These are phyloP conservation scores for Philaenus spumarius DNA, from an alignment of 1,140 invertebrate species.

Conservation along the genomic window DNA sequence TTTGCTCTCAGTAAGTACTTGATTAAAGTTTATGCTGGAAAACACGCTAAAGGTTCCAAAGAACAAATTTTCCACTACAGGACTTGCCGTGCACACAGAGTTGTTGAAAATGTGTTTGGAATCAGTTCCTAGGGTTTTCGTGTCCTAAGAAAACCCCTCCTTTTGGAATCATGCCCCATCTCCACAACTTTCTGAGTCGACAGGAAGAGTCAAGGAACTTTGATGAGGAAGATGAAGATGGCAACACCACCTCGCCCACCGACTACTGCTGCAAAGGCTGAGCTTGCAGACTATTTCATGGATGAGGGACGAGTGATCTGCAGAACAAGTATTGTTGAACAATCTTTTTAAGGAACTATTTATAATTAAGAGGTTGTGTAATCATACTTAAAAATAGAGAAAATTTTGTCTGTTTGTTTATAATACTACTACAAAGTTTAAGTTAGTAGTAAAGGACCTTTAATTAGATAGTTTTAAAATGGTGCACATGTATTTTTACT, in stretches of 20 bases:
- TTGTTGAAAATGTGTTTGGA: too few species aligned
- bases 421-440: too few species aligned
- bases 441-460: too few species aligned
- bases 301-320: background rate
- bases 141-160: conserved; percentile 36
- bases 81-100: conserved; percentile 34
- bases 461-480: too few species aligned
- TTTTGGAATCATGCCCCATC: conserved; percentile 26
- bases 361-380: too few species aligned
- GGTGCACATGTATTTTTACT: too few species aligned
- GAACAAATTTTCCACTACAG: conserved; percentile 39
- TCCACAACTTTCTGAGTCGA: conserved; percentile 20
- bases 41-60: conserved; percentile 38
- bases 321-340: background rate
- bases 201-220: background rate
- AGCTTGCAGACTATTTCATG: background rate
- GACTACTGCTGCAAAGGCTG: background rate
- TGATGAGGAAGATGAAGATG: background rate
- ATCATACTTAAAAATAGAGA: too few species aligned
- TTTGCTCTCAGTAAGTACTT: conserved; percentile 33
- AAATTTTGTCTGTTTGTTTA: too few species aligned
- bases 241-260: background rate
- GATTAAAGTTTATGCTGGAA: conserved; percentile 42
- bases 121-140: conserved; percentile 39
- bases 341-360: too few species aligned